phyloP scores from a whole-genome alignment of 1,140 invertebrate genomes.

The Cotesia vestalis region DNA sequence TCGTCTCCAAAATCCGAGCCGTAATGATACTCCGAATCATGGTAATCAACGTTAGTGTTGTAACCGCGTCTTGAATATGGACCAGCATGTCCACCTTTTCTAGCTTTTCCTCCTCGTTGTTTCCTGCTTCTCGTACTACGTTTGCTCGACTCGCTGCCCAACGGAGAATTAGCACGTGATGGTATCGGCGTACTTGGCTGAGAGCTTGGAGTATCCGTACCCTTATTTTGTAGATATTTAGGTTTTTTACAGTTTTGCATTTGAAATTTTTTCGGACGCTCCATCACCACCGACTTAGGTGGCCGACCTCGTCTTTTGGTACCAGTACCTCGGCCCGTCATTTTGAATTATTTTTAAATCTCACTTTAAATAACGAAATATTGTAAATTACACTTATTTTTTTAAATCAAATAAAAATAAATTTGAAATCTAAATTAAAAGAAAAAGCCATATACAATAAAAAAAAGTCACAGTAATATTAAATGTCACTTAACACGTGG shows the following conservation, averaged over 20 bases:
- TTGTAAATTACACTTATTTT: background rate
- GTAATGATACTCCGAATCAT: conserved; percentile 89
- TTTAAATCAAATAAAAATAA: conserved; percentile 3
- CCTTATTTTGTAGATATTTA: conserved; percentile 82
- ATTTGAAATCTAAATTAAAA: conserved; percentile 5
- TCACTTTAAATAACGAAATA: background rate
- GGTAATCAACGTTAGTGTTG: conserved; percentile 78
- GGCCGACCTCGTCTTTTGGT: conserved; percentile 87
- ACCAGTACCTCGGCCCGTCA: conserved; percentile 85
- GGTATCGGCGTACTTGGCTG: conserved; percentile 79
- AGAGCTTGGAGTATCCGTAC: conserved; percentile 70
- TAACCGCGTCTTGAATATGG: conserved; percentile 74
- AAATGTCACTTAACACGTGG: conserved; percentile 64
- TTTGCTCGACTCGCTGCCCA: conserved; percentile 75
- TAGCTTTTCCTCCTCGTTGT: conserved; percentile 62
- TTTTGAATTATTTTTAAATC: conserved; percentile 58
- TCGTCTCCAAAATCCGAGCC: conserved; percentile 89
- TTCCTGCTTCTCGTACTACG: conserved; percentile 69
- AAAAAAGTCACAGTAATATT: conserved; percentile 1
- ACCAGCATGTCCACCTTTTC: conserved; percentile 71
- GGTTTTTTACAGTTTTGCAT: conserved; percentile 91
- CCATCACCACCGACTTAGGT: conserved; percentile 85
- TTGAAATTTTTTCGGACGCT: conserved; percentile 83
- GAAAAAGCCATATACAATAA: background rate
- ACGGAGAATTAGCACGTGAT: conserved; percentile 78